These are phyloP conservation scores for Malacoraja senta DNA, from an alignment of 2,797 vertebrate species.

Conservation along the genomic window DNA sequence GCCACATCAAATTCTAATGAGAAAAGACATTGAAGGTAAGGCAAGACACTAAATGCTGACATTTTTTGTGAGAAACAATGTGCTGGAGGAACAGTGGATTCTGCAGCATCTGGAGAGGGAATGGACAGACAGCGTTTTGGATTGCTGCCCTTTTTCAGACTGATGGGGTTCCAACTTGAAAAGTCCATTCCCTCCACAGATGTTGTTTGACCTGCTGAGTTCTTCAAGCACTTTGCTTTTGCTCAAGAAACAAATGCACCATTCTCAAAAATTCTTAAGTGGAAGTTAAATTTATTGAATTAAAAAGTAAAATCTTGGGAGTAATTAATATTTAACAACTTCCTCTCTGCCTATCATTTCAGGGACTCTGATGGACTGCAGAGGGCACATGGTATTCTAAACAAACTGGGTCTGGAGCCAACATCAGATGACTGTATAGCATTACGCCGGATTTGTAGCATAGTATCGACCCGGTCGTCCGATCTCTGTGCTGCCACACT, in stretches of 20 bases:
- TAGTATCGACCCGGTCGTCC: conserved; percentile 82
- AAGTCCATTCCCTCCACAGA: no score
- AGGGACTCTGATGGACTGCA: conserved; percentile 77
- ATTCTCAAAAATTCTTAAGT: not conserved
- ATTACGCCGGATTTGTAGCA: conserved; percentile 78
- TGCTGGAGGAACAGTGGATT: no score
- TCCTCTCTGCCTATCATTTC: not conserved
- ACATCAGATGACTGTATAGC: conserved; percentile 73
- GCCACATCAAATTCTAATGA: not conserved
- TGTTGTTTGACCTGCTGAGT: no score
- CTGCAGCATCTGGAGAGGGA: no score
- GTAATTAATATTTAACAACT: not conserved
- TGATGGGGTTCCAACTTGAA: no score
- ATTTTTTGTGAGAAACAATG: no score
- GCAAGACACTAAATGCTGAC: not conserved
- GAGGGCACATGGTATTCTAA: conserved; percentile 67
- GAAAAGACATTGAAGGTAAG: not conserved
- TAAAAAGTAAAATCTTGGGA: not conserved
- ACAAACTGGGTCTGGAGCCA: conserved; percentile 68
- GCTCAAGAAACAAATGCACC: no score
- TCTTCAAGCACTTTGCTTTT: no score
- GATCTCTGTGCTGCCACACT: conserved; percentile 78
- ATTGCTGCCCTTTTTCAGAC: no score
- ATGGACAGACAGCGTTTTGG: no score
- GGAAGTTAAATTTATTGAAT: not conserved